Base-by-base conservation (phyloP, 2,113 vertebrate species). In the Abramis brama region DNA sequence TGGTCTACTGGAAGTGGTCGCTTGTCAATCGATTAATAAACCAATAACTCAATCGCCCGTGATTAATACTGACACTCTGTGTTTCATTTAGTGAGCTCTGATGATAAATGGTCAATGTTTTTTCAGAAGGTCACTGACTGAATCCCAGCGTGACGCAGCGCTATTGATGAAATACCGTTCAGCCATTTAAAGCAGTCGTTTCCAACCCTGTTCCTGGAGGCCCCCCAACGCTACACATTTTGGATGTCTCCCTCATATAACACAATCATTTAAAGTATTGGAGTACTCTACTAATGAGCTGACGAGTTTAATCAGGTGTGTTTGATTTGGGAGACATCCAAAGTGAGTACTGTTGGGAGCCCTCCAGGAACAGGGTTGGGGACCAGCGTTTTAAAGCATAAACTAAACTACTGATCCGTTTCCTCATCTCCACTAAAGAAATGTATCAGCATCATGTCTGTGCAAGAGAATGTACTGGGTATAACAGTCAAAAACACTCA, bases 81-180 rank as follows among this genome's bases (percentile, higher is more conserved):
- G 76, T 55, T 78, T 57, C 47, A 79, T 74, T 83, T 50, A 55
- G 75, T 57, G 70, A 23, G 77, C 64, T 79, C 43, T 21, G 30
- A 73, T 87, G 62, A 84, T 55, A 30, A 30, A 74, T 68, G 55
- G 43, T 79, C 76, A 43, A 19, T 84, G 15, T 80, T 79, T 87
- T 66, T 30, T 13, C 43, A 60, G 80, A 36, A 83, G 73, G 60
- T 71, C 55, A 62, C 45, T 79, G 79, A 71, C 82, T 23, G 39
- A 75, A 45, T 45, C 74, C 59, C 70, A 33, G 43, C 82, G 82
- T 84, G 82, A 84, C 76, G 76, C 86, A 84, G 82, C 66, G 74
- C 75, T 84, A 77, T 83, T 84, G 86, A 87, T 60, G 43, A 80
- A 87, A 80, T 75, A 73, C 45, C 19, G 68, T 71, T 79, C 83